phyloP scores from a whole-genome alignment of 2,888 invertebrate species.

The Pristionchus arcanus region DNA sequence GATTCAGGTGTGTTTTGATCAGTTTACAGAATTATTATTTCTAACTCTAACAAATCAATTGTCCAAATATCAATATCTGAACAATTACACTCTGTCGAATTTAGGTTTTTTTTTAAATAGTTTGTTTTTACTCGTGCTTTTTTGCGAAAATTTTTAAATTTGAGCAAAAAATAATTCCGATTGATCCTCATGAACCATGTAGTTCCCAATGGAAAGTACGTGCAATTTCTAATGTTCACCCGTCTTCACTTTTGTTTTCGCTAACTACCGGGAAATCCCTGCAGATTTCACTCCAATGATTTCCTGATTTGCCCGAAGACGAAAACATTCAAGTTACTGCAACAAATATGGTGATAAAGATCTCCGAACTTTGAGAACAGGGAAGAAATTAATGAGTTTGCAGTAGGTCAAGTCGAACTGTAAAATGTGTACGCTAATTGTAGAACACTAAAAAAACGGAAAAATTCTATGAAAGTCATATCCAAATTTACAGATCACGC shows the following conservation, averaged over 20 bases:
- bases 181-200: background rate
- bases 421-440: background rate
- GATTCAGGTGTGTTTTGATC: background rate
- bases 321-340: background rate
- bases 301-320: background rate
- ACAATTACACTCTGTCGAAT: too few species aligned
- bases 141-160: too few species aligned
- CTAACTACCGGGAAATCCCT: background rate
- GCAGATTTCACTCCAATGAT: background rate
- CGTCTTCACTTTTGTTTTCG: constrained; percentile 13
- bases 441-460: background rate
- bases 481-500: background rate
- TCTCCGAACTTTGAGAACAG: background rate
- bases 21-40: too few species aligned
- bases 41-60: too few species aligned
- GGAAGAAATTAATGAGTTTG: too few species aligned
- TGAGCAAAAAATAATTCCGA: background rate
- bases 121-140: too few species aligned
- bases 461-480: background rate
- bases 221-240: background rate
- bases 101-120: too few species aligned
- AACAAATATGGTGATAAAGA: too few species aligned
- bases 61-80: too few species aligned
- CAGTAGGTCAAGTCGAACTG: too few species aligned
- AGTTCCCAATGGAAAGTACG: background rate